Percentiles rank a stretch among this genome's conserved stretches.
These are phyloP conservation scores for Falco columbarius DNA, from an alignment of 2,797 vertebrate species.

Conservation along the genomic window DNA sequence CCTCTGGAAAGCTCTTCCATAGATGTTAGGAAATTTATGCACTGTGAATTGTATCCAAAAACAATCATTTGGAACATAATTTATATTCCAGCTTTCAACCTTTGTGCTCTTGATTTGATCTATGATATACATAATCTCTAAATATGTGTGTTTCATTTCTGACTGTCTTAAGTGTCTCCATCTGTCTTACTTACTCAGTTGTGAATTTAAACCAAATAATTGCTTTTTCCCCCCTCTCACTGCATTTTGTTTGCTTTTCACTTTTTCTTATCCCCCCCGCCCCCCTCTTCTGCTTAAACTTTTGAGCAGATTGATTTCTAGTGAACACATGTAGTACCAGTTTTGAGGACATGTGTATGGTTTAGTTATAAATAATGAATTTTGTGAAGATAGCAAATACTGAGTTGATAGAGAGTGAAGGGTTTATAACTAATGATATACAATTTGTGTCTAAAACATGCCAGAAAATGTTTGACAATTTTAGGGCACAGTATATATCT, in stretches of 20 bases:
- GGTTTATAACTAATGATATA: background rate
- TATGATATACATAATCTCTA: background rate
- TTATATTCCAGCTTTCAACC: background rate
- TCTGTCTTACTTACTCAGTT: background rate
- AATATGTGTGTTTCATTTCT: background rate
- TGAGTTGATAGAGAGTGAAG: background rate
- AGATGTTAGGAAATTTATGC: background rate
- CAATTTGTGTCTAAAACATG: background rate
- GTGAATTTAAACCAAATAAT: background rate
- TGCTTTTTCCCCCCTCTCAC: rapidly evolving
- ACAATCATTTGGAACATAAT: background rate
- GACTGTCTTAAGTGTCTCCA: background rate
- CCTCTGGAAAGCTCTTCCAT: background rate
- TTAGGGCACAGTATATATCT: background rate
- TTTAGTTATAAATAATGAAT: background rate
- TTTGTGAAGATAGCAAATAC: background rate
- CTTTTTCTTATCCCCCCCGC: too few relatives aligned
- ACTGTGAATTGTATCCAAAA: background rate
- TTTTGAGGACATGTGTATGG: background rate
- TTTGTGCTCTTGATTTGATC: background rate
- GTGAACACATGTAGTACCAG: background rate
- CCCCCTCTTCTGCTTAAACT: background rate
- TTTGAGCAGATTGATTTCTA: background rate
- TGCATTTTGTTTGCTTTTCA: background rate
- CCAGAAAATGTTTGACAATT: background rate